Evolutionary conservation across 2,888 invertebrate species (phyloP).

Genomic region (Drosophila hawaiiensis): DNA sequence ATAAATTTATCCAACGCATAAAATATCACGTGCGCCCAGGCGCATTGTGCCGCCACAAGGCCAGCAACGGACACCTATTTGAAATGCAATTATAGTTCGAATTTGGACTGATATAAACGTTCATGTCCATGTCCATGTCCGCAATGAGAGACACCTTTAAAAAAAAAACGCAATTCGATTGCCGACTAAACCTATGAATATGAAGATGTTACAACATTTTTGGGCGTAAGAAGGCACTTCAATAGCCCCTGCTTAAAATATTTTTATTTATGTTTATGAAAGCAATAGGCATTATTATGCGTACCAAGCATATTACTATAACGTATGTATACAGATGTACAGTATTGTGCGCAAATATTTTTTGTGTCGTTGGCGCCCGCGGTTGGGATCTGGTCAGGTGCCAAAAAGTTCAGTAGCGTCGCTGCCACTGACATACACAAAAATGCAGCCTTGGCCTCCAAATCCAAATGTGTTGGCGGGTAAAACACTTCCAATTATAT

Average conservation of each 20-base stretch:
- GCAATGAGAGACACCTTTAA: slow-evolving; percentile 62
- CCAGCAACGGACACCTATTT: slow-evolving; percentile 59
- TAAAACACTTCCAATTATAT: slow-evolving; percentile 5
- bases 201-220: slow-evolving; percentile 35
- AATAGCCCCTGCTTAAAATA: slow-evolving; percentile 16
- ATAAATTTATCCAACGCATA: slow-evolving; percentile 60
- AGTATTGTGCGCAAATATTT: slow-evolving; percentile 5
- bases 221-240: slow-evolving; percentile 21
- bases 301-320: slow-evolving; percentile 8
- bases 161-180: slow-evolving; percentile 42
- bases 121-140: slow-evolving; percentile 54
- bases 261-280: slow-evolving; percentile 33
- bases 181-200: slow-evolving; percentile 32
- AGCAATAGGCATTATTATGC: slow-evolving; percentile 44
- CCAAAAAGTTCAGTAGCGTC: slow-evolving; percentile 62
- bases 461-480: slow-evolving; percentile 42
- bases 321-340: neutral
- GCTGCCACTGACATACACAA: slow-evolving; percentile 39
- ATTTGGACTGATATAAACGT: slow-evolving; percentile 40
- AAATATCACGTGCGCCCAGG: slow-evolving; percentile 66
- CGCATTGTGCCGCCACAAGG: slow-evolving; percentile 58
- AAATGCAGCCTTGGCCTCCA: slow-evolving; percentile 72
- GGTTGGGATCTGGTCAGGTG: slow-evolving; percentile 57
- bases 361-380: slow-evolving; percentile 49
- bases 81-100: slow-evolving; percentile 70